Evolutionary conservation across 2,888 invertebrate species (phyloP), one percentile per base, ranked within the genome.

Genomic region (Lathronympha strigana): DNA sequence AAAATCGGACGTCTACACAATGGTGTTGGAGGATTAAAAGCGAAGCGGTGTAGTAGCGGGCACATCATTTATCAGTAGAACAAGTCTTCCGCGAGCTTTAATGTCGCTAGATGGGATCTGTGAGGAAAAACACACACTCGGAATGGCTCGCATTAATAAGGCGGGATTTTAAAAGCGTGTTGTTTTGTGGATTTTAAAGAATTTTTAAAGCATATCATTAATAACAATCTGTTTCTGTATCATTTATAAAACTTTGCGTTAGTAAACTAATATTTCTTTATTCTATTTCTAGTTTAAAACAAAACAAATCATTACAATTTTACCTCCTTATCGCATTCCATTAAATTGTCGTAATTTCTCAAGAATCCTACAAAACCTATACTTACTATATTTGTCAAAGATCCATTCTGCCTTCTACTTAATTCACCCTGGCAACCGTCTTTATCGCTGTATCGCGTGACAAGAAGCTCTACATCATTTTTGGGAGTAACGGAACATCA

Each of bases 21-120:
- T 90, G 81, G 85, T 83, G 76, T 80, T 72, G 76, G 82, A 84
- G 87, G 85, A 87, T 90, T 92, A 91, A 92, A 92, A 92, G 91
- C 90, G 83, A 92, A 90, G 83, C 84, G 83, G 73, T 92, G 92
- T 92, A 86, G 90, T 84, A 85, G 86, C 87, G 73, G 80, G 79
- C 84, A 78, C 82, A 85, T 90, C 90, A 92, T 92, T 92, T 91
- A 90, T 92, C 90, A 92, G 88, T 49, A 55, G 66, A 61, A 84
- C 84, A 79, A 80, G 77, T 75, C 79, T 82, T 83, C 80, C 77
- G 76, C 75, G 76, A 72, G 82, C 78, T 80, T 79, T 78, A 75
- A 74, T 76, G 75, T 76, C 75, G 75, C 75, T 76, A 70, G 72
- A 73, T 72, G 72, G 75, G 68, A 76, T 69, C 72, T 67, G 73